Evolutionary conservation across 2,113 vertebrate genomes (phyloP), one percentile per base, ranked within the genome.

Genomic region (Polyodon spathula): DNA sequence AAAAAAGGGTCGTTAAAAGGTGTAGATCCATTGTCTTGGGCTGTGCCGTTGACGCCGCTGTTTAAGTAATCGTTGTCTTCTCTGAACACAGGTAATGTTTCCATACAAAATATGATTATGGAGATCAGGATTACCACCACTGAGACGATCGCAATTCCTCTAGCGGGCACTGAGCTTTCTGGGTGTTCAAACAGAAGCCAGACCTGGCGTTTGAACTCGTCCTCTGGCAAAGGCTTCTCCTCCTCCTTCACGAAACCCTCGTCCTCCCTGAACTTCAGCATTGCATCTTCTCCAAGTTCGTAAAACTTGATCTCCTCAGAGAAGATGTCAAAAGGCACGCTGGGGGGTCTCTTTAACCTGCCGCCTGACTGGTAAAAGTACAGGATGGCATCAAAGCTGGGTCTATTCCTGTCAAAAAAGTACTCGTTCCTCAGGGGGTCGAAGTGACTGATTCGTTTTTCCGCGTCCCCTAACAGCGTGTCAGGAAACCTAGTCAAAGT

Each of bases 181-280:
- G 96, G 96, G 43, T 99, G 97, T 78, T 99, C 96, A 8, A 99
- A 99, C 3, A 99, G 86, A 14, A 99, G 87, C 96, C 96, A 99
- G n/a, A 99, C 87, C 66, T 99, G 95, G 27, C 91, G 90, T 73
- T 95, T 97, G 75, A 98, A 99, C 65, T 97, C 95, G 8, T 93
- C 95, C 71, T 95, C 92, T 0, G 96, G 96, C 68, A 99, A 76
- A 40, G 81, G 86, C 58, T 93, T 91, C 39, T 98, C 96, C 63
- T 96, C 93, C 77, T 99, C 96, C 40, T 96, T 91, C 39, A 97
- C 92, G 38, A 97, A 98, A 9, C 96, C 96, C 77, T 99, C 96
- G 5, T 99, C 96, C 77, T 99, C 96, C 39, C 96, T 86, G 70
- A 97, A 98, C 78, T 97, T 97, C 8, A 94, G 85, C 72, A 98